Percentiles rank a stretch among this genome's conserved stretches.
These are phyloP conservation scores for Micronisus gabar DNA, from an alignment of 2,113 vertebrate genomes.

Conservation along the genomic window DNA sequence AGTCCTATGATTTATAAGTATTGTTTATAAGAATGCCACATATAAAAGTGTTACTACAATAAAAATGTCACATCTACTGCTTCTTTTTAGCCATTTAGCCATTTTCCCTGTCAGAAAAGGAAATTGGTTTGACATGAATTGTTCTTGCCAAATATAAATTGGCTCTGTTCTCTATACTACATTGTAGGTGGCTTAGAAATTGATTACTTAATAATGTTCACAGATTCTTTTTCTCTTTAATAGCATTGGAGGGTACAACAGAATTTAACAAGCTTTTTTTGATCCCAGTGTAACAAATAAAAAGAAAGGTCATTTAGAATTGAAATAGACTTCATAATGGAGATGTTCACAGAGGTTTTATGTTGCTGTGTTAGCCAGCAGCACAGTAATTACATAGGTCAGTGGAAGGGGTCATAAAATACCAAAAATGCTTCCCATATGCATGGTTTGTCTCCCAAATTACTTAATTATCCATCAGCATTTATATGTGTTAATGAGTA, in stretches of 20 bases:
- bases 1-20: not conserved
- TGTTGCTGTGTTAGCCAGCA: not conserved
- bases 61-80: not conserved
- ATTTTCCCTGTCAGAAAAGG: not conserved
- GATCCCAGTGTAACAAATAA: not conserved
- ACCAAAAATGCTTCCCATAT: conserved; percentile 19
- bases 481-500: conserved; percentile 4
- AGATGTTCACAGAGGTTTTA: not conserved
- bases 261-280: not conserved
- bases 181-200: not conserved
- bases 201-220: not conserved
- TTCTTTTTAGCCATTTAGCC: not conserved
- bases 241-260: not conserved
- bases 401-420: conserved; percentile 28
- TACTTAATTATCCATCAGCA: conserved; percentile 57
- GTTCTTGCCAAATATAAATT: conserved; percentile 3
- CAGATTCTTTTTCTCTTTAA: not conserved
- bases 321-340: not conserved
- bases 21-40: not conserved
- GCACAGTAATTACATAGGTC: conserved; percentile 43
- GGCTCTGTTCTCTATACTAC: not conserved
- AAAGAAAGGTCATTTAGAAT: not conserved
- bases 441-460: conserved; percentile 45
- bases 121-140: conserved; percentile 17
- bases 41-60: not conserved